A percentile compares a stretch with the other conserved stretches of the same genome.
phyloP scores from a whole-genome alignment of 2,113 vertebrate species.

The Eudyptes chrysolophus region DNA sequence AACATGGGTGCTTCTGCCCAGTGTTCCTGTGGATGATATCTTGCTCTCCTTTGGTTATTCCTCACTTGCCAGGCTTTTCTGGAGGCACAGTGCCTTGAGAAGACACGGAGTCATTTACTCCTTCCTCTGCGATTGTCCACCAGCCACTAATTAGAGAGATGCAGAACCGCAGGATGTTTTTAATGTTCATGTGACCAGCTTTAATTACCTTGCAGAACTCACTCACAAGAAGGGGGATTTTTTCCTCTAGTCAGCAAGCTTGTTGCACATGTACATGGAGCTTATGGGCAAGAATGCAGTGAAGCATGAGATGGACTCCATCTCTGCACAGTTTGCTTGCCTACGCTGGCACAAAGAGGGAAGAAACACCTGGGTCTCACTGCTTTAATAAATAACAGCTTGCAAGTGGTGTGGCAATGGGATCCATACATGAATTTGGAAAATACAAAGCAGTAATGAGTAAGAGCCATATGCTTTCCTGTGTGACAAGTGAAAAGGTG shows the following conservation, averaged over 20 bases:
- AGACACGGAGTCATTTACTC: neutral
- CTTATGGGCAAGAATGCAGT: neutral
- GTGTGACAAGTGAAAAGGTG: constrained; percentile 1
- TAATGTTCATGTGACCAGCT: neutral
- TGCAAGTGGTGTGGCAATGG: neutral
- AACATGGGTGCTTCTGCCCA: neutral
- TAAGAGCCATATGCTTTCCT: constrained; percentile 25
- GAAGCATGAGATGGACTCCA: neutral
- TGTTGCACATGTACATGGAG: neutral
- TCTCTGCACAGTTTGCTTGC: neutral
- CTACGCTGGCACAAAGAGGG: neutral
- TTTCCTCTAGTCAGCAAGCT: neutral
- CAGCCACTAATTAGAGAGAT: neutral
- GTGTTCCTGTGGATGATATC: neutral
- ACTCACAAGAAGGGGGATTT: neutral
- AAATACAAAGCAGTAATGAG: constrained; percentile 22
- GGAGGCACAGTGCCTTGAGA: neutral
- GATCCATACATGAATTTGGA: neutral
- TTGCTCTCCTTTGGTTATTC: neutral
- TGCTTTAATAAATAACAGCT: constrained; percentile 34
- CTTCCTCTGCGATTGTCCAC: neutral
- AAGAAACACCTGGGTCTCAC: constrained; percentile 9
- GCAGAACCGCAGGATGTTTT: neutral
- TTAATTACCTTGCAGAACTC: neutral
- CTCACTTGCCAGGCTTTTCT: neutral